Base-by-base conservation (phyloP, 1,140 invertebrate species). In the Brachionus angularis region DNA sequence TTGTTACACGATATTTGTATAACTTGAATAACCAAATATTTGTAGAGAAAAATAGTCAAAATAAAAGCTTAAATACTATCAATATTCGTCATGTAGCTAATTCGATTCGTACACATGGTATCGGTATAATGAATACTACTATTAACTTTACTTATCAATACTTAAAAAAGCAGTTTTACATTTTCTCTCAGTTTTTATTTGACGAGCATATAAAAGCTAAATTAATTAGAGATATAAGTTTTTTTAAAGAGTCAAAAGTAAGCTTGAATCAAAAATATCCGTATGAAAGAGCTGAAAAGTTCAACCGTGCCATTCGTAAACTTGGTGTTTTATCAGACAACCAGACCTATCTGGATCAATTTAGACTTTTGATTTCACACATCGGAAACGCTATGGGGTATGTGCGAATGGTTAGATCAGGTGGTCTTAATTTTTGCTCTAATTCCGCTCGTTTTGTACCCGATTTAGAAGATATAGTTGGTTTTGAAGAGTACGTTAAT, bases 21-120 rank as follows among this genome's bases (percentile, higher is more conserved):
- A 98, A 98, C 83, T 84, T 98, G 50, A 97, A 97, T 78, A 93
- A 93, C 76, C 96, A 98, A 84, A 89, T 95, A 49, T 98, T 98
- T 80, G 87, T 97, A 55, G 93, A 98, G 83, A 87, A 89, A 73
- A 86, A 86, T 14, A 96, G 91, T 77, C 88, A 89, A 73, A 95
- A 92, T 78, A 97, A 96, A 78, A 89, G 94, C 83, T 82, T 99
- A 42, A 96, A 96, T 79, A 95, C 95, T 0, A 92, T 98, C 73
- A 92, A 91, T 71, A 96, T 98, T 71, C 84, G 87, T 7, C 95
- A 98, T 76, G 88, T 98, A 62, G 92, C 95, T 0, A 98, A 98
- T 84, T 98, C 94, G 0, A 93, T 98, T 73, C 85, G 94, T 76
- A 98, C 94, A 0, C 95, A 98, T 80, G 96, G 96, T 29, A 91